Evolutionary conservation across 2,797 vertebrate species (phyloP).

Genomic region (Decapterus maruadsi): DNA sequence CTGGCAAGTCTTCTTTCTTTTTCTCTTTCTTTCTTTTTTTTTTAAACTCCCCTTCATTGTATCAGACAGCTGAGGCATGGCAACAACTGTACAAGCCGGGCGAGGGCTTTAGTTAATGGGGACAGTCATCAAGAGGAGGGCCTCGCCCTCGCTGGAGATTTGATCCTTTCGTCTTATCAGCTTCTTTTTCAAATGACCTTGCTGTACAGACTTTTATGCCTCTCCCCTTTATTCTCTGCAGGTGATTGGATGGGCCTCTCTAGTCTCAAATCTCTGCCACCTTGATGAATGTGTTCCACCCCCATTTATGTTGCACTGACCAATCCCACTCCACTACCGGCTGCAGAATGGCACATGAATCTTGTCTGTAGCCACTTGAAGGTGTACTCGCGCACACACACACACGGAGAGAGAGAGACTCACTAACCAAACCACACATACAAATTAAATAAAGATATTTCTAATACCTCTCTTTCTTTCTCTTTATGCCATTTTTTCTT

Average conservation of each 20-base stretch:
- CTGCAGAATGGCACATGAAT: conserved; percentile 55
- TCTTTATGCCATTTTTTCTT: conserved; percentile 14
- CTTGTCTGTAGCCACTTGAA: conserved; percentile 44
- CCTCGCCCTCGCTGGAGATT: conserved; percentile 66
- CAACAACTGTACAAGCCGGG: conserved; percentile 35
- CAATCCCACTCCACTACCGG: conserved; percentile 45
- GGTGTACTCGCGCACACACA: conserved; percentile 5
- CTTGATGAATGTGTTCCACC: conserved; percentile 79
- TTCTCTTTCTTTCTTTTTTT: not conserved
- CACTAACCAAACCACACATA: not conserved
- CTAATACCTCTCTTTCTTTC: not conserved
- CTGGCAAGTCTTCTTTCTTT: conserved; percentile 4
- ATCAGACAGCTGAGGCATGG: conserved; percentile 63
- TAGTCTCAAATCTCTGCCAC: conserved; percentile 76
- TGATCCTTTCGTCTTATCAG: conserved; percentile 81
- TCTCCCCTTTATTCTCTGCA: conserved; percentile 71
- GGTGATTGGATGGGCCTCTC: conserved; percentile 77
- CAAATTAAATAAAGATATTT: not conserved
- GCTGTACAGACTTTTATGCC: conserved; percentile 73
- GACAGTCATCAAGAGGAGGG: conserved; percentile 70
- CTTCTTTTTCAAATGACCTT: conserved; percentile 83
- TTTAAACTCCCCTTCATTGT: conserved; percentile 36
- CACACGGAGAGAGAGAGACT: not conserved
- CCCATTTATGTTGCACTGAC: conserved; percentile 68
- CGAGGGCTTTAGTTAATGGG: conserved; percentile 73